Evolutionary conservation across 1,140 invertebrate genomes (phyloP).

Genomic region (Diuraphis noxia): DNA sequence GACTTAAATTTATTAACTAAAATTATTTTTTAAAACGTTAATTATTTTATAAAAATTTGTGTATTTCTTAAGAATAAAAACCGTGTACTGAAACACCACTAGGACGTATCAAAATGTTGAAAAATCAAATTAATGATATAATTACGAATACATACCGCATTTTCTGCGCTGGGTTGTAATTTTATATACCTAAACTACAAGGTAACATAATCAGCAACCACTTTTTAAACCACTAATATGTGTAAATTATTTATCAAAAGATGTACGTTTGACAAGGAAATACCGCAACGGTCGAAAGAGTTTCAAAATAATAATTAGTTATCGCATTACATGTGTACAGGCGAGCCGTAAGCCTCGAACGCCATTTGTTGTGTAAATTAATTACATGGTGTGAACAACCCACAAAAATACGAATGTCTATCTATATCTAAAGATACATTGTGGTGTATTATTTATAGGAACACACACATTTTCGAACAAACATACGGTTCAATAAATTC

Average conservation of each 20-base stretch:
- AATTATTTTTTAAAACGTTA: too few species aligned
- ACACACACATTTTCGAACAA: not conserved
- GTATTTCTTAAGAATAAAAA: not conserved
- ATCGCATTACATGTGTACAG: not conserved
- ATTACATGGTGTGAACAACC: not conserved
- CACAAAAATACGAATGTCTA: not conserved
- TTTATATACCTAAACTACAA: not conserved
- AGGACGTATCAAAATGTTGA: not conserved
- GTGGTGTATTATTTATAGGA: not conserved
- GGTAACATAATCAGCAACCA: not conserved
- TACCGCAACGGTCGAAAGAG: not conserved
- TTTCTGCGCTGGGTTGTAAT: not conserved
- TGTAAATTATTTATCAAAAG: not conserved
- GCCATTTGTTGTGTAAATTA: not conserved
- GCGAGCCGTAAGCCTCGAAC: not conserved
- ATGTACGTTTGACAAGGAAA: not conserved
- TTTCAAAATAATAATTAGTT: conserved; percentile 5
- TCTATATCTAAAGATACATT: not conserved
- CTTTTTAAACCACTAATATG: not conserved
- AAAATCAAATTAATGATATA: not conserved
- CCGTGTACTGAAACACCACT: too few species aligned
- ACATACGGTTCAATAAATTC: not conserved
- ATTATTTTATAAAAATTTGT: too few species aligned
- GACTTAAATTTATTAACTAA: too few species aligned
- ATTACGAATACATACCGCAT: not conserved